Evolutionary conservation across 1,140 invertebrate species (phyloP), one percentile per base, ranked within the genome.

Genomic region (Brachionus sp.): DNA sequence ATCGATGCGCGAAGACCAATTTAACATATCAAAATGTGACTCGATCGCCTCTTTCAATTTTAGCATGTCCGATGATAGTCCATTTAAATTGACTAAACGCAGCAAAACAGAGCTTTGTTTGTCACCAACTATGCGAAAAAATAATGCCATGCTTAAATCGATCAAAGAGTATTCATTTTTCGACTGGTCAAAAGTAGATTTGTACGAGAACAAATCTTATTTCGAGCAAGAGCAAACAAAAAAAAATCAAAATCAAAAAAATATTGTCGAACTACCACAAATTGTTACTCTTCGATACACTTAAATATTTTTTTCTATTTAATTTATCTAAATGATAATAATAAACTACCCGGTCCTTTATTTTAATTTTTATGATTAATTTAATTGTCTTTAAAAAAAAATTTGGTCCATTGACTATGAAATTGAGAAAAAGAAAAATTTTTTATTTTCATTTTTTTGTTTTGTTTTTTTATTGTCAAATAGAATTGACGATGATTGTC

Each of bases 161-260:
- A 19, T 80, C 12, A 80, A 80, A 80, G 77, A 80, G n/a, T 80
- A n/a, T 25, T 80, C 77, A 0, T 80, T 39, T 37, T 80, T 80
- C 25, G 77, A 80, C 37, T 80, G 77, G 77, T 66, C 77, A 9
- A 80, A 80, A 44, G 77, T 80, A 5, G 16, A 57, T 13, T 10
- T 23, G n/a, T 75, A 25, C 70, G 39, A 75, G 23, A 16, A 44
- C 25, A 75, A 46, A 80, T 23, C n/a, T n/a, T 80, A 12, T n/a
- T 80, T 39, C 19, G 77, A 80, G 57, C 19, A 10, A 75, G 23
- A 25, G 4, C 19, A 80, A 80, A 33, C 10, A 33, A 62, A 29
- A 66, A 57, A 29, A 39, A 44, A 7, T 12, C 16, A 46, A n/a
- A 57, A 37, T 53, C 33, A 46, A 77, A 16, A 80, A 39, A 62